Evolutionary conservation across 2,113 vertebrate genomes (phyloP).

Genomic region (Upupa epops): DNA sequence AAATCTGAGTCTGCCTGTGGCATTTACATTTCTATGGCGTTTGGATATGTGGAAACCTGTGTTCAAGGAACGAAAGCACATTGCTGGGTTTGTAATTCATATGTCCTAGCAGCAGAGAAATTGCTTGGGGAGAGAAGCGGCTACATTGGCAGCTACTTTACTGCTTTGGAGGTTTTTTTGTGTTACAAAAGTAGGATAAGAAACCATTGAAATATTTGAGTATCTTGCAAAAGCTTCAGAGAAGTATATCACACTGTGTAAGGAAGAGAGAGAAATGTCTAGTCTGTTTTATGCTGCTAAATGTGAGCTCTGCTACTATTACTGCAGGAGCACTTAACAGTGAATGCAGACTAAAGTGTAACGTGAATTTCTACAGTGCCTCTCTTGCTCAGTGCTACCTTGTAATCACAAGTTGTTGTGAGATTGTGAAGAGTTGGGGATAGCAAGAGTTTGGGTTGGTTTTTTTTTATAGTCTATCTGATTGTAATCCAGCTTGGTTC

Average conservation of each 20-base stretch:
- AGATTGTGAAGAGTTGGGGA: background rate
- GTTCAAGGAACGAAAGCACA: background rate
- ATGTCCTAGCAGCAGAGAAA: background rate
- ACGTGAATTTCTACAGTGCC: background rate
- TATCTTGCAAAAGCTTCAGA: background rate
- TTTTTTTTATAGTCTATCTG: background rate
- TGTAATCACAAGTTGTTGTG: background rate
- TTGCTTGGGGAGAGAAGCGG: background rate
- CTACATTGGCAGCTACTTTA: background rate
- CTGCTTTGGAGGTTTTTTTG: background rate
- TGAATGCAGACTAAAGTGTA: background rate
- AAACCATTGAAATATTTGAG: background rate
- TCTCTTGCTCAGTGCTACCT: background rate
- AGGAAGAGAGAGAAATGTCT: background rate
- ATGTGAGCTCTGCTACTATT: background rate
- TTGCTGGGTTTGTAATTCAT: background rate
- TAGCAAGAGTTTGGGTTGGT: background rate
- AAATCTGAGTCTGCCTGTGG: background rate
- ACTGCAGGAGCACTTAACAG: background rate
- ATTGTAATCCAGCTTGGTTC: background rate
- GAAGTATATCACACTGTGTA: background rate
- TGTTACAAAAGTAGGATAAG: background rate
- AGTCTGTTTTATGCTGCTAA: background rate
- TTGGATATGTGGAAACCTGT: background rate
- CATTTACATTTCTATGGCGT: background rate